Percentiles rank a stretch among this genome's conserved stretches.
These are phyloP conservation scores for Saccostrea cuccullata DNA, from an alignment of 1,140 invertebrate species.

Conservation along the genomic window DNA sequence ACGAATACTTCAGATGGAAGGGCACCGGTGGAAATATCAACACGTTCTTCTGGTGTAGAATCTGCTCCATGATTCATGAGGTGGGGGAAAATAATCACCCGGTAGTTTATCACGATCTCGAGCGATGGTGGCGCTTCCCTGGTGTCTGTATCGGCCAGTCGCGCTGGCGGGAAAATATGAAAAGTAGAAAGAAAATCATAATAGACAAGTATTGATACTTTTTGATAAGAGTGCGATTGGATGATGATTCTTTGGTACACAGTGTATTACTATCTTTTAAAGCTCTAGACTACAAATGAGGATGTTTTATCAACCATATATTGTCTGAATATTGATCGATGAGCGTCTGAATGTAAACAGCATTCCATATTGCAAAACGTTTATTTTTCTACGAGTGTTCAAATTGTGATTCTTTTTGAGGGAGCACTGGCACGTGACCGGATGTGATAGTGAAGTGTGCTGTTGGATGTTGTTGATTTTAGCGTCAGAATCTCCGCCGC, in stretches of 20 bases:
- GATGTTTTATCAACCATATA: background rate
- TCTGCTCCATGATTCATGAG: conserved; percentile 85
- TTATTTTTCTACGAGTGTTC: background rate
- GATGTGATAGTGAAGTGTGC: background rate
- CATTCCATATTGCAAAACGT: background rate
- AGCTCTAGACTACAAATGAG: background rate
- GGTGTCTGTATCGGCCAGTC: conserved; percentile 68
- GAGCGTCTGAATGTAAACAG: background rate
- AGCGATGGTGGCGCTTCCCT: conserved; percentile 60
- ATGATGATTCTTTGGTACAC: background rate
- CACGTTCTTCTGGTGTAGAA: conserved; percentile 92
- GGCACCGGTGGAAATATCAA: conserved; percentile 72
- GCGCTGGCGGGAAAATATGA: conserved; percentile 56
- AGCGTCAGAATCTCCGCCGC: background rate
- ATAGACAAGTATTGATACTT: conserved; percentile 33
- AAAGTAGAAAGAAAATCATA: conserved; percentile 47
- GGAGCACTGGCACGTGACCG: background rate
- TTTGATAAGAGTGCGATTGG: background rate
- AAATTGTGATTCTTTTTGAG: background rate
- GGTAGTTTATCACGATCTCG: conserved; percentile 45
- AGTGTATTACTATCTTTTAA: background rate
- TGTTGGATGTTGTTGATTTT: background rate
- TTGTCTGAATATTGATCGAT: background rate
- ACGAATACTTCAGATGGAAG: conserved; percentile 78
- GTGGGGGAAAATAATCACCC: conserved; percentile 44